Percentiles rank a stretch among this genome's conserved stretches.
These are phyloP conservation scores for Ectropis crepuscularia DNA, from an alignment of 2,888 invertebrate genomes.

Conservation along the genomic window DNA sequence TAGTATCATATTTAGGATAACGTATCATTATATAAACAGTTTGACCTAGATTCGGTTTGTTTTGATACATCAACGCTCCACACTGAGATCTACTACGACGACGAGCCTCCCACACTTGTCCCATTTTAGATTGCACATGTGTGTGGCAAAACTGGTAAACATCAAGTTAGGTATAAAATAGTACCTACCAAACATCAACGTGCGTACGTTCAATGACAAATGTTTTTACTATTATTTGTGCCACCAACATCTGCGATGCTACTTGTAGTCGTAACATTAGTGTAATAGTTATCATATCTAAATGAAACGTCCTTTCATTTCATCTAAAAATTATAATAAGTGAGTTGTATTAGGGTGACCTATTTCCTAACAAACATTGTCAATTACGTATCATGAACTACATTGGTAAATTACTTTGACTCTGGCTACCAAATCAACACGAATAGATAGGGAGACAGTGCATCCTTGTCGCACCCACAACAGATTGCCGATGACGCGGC, in stretches of 20 bases:
- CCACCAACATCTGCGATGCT: neutral
- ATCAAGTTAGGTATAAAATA: conserved; percentile 42
- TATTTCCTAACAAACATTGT: conserved; percentile 17
- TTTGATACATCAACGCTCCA: conserved; percentile 59
- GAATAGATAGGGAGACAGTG: conserved; percentile 13
- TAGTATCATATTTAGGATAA: conserved; percentile 8
- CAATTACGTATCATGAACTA: conserved; percentile 22
- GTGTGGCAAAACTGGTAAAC: conserved; percentile 60
- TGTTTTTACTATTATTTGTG: conserved; percentile 34
- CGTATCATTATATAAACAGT: conserved; percentile 22
- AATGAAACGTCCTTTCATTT: neutral
- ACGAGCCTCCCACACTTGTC: conserved; percentile 75
- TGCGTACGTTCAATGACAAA: conserved; percentile 34
- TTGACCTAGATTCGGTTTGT: conserved; percentile 70
- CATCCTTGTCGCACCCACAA: conserved; percentile 33
- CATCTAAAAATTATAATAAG: conserved; percentile 6
- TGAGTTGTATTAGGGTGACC: conserved; percentile 14
- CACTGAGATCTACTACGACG: conserved; percentile 48
- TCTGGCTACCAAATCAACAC: conserved; percentile 24
- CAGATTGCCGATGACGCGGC: conserved; percentile 45
- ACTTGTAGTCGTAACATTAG: conserved; percentile 11
- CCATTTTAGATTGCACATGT: conserved; percentile 75
- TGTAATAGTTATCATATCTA: neutral
- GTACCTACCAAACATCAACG: conserved; percentile 26
- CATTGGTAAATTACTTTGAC: conserved; percentile 21